Evolutionary conservation across 1,140 invertebrate genomes (phyloP), one percentile per base, ranked within the genome.

Genomic region (Aethina tumida): DNA sequence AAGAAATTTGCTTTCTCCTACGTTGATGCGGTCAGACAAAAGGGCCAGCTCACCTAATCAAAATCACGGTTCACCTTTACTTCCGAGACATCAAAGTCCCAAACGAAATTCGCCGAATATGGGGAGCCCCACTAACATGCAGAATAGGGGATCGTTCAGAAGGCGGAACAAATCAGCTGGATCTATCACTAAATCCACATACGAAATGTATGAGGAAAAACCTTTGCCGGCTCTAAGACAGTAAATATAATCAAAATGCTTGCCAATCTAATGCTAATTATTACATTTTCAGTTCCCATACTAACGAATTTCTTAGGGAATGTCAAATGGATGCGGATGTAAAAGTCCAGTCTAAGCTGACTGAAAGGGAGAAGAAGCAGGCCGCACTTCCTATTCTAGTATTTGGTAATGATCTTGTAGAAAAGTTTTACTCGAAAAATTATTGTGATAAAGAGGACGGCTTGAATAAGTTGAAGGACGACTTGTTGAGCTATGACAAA

Each of bases 391-490:
- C 89, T 2, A 91, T 95, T 49, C 68, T 89, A 19, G 84, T 94
- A 7, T 95, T 95, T 63, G 91, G 91, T 38, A 79, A 82, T 59
- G 77, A 84, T 28, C 60, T 94, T 65, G 91, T 93, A 3, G 86
- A 93, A 57, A 90, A 91, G 61, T 87, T 92, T 60, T 94, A 91
- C 59, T 91, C 88, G 1, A 91, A 93, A 57, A 89, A 88, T 50
- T 95, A 85, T 64, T 76, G 86, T 9, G 87, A 92, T 56, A 87
- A 92, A 54, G 90, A 95, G 56, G 89, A 94, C 51, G 88, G 89
- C 0, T 54, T 96, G 10, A 69, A 81, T 42, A 68, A 77, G 9
- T 64, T 94, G 4, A 77, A 83, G 25, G 77, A 81, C 34, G 79
- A 83, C 45, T 62, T 92, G 2, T 70, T 74, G 16, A 67, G 70